Evolutionary conservation across 2,888 invertebrate genomes (phyloP).

Genomic region (Hybos culiciformis): DNA sequence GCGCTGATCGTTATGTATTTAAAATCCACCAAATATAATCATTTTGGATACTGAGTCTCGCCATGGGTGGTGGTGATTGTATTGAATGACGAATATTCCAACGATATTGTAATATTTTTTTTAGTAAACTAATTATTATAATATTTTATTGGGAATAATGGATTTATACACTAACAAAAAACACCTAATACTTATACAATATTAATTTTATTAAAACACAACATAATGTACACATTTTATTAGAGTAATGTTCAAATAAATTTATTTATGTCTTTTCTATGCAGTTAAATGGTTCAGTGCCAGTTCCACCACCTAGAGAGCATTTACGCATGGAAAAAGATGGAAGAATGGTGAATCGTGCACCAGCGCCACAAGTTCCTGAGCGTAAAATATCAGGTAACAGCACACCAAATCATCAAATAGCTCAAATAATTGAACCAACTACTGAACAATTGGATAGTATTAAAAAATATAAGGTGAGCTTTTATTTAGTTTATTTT

Average conservation of each 20-base stretch:
- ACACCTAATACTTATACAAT: no score
- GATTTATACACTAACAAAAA: no score
- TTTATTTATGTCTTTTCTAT: constrained; percentile 2
- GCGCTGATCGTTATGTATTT: no score
- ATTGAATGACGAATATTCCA: no score
- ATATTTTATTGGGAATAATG: no score
- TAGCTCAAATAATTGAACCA: constrained; percentile 43
- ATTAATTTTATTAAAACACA: not conserved
- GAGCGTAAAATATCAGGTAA: constrained; percentile 42
- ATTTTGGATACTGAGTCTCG: no score
- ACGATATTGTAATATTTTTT: no score
- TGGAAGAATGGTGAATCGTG: constrained; percentile 45
- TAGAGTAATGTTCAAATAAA: not conserved
- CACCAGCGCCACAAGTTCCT: constrained; percentile 54
- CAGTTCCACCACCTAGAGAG: constrained; percentile 46
- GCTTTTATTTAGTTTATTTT: constrained; percentile 18
- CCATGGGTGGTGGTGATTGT: no score
- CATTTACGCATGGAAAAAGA: constrained; percentile 49
- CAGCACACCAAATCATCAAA: constrained; percentile 34
- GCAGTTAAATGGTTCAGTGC: constrained; percentile 33
- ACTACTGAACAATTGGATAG: constrained; percentile 81
- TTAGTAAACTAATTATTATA: no score
- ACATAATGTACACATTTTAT: no score
- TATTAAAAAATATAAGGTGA: constrained; percentile 84
- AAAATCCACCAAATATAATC: no score